Conservation (phyloP, 92 coral and sea anemone species). For the Ricordea florida region DNA sequence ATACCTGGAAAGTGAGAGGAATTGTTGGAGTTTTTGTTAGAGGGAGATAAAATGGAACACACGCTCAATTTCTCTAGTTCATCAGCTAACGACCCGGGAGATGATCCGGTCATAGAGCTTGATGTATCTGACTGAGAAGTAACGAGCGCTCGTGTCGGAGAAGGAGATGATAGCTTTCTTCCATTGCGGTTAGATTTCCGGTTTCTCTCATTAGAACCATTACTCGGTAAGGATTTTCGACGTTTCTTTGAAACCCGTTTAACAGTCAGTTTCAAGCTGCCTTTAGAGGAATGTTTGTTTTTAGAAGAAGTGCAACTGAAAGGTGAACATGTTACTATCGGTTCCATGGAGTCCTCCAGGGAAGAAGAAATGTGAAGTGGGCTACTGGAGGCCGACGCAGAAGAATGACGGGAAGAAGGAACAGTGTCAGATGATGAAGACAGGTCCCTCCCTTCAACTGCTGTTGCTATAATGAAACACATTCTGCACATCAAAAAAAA, state of each 20-base stretch:
- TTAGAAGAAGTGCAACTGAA: constrained; percentile 88
- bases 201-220: constrained; percentile 60
- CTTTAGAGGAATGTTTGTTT: constrained; percentile 79
- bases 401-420: constrained; percentile 69
- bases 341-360: constrained; percentile 54
- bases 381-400: constrained; percentile 86
- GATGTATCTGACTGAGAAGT: constrained; percentile 79
- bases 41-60: constrained; percentile 56
- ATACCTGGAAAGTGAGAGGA: constrained; percentile 63
- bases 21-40: constrained; percentile 46
- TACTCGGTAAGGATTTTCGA: constrained; percentile 85
- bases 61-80: constrained; percentile 84
- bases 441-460: constrained; percentile 62
- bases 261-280: constrained; percentile 77
- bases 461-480: constrained; percentile 22
- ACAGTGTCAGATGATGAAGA: constrained; percentile 67
- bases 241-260: constrained; percentile 91
- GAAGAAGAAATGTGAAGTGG: constrained; percentile 81
- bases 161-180: constrained; percentile 82
- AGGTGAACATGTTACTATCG: constrained; percentile 77
- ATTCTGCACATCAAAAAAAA: constrained; percentile 13
- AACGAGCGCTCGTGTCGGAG: constrained; percentile 64
- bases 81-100: constrained; percentile 85
- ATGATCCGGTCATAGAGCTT: constrained; percentile 81
- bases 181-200: constrained; percentile 58